Percentiles rank a stretch among this genome's conserved stretches.
Evolutionary conservation across 2,888 invertebrate genomes (phyloP).

Genomic region (Romanomermis culicivorax): DNA sequence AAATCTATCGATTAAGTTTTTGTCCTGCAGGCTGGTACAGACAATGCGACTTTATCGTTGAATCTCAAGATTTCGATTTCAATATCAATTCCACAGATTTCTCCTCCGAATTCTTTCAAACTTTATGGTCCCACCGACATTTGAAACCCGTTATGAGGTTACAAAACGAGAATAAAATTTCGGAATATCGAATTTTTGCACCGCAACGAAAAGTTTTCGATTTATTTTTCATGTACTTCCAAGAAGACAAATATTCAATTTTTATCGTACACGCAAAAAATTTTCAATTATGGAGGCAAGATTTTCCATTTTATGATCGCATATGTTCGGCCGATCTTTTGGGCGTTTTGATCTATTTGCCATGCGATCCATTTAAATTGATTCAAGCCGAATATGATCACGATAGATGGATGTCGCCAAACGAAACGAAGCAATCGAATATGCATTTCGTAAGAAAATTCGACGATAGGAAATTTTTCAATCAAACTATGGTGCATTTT

Average conservation of each 20-base stretch:
- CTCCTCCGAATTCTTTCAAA: background rate
- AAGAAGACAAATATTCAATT: background rate
- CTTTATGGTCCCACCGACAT: background rate
- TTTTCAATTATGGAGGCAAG: background rate
- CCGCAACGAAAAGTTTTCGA: background rate
- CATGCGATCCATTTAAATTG: background rate
- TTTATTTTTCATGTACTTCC: background rate
- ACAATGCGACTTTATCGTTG: constrained; percentile 6
- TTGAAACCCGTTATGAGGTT: background rate
- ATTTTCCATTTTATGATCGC: background rate
- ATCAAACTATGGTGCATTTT: no score
- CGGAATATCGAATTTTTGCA: background rate
- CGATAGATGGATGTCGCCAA: background rate
- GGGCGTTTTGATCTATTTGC: background rate
- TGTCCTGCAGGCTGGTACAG: constrained; percentile 10
- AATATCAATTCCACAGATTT: background rate
- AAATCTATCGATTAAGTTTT: no score
- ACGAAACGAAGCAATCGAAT: background rate
- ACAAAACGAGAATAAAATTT: background rate
- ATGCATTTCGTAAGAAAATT: no score
- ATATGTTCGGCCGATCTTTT: background rate
- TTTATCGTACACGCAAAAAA: background rate
- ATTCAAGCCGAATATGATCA: constrained; percentile 2
- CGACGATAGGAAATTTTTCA: no score
- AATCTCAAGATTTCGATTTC: background rate